A percentile compares a stretch with the other conserved stretches of the same genome.
These are phyloP conservation scores for Poeciliopsis gracilis DNA, from an alignment of 2,797 vertebrate genomes.

Conservation along the genomic window DNA sequence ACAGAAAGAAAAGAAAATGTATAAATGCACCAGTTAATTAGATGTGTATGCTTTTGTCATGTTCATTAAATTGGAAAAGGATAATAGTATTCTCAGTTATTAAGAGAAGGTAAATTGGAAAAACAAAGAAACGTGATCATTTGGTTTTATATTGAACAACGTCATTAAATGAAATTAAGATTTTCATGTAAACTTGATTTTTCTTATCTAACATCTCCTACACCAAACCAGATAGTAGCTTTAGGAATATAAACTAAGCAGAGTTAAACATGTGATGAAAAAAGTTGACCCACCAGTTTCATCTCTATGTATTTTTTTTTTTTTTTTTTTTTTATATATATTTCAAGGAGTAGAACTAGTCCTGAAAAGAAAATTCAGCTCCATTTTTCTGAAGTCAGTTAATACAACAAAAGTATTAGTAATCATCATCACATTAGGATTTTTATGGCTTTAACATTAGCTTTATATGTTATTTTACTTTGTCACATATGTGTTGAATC, in stretches of 20 bases:
- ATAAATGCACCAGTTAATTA: constrained; percentile 26
- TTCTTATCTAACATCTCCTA: constrained; percentile 42
- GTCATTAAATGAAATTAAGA: constrained; percentile 41
- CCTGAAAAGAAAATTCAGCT: background rate
- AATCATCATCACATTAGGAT: background rate
- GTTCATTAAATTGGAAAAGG: constrained; percentile 47
- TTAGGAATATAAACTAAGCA: background rate
- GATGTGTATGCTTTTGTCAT: constrained; percentile 42
- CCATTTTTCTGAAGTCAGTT: background rate
- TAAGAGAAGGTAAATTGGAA: constrained; percentile 58
- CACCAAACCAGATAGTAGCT: constrained; percentile 34
- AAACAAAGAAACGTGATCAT: constrained; percentile 39
- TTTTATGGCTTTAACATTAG: background rate
- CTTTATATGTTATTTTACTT: background rate
- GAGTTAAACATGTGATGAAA: background rate
- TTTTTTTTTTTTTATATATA: too few species aligned
- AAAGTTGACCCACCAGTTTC: background rate
- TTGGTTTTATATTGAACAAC: constrained; percentile 51
- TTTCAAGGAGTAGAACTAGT: background rate
- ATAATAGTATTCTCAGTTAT: constrained; percentile 46
- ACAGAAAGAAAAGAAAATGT: constrained; percentile 31
- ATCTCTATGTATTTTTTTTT: background rate
- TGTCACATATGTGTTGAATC: background rate
- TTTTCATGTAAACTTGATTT: constrained; percentile 39
- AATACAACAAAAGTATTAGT: background rate